Evolutionary conservation across 2,113 vertebrate species (phyloP).

Genomic region (Stigmatopora nigra): DNA sequence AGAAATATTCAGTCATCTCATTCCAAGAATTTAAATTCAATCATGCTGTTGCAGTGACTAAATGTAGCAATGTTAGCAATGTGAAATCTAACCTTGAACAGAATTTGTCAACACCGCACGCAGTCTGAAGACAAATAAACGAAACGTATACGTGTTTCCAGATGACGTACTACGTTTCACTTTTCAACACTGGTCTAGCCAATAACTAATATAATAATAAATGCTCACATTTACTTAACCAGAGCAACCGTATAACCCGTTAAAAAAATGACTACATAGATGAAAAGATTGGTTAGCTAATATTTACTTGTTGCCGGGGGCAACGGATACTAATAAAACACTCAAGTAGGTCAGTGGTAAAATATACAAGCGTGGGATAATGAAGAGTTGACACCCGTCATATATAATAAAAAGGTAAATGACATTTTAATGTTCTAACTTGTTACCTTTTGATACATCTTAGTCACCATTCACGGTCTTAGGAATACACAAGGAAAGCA

Average conservation of each 20-base stretch:
- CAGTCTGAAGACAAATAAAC: slow-evolving; percentile 30
- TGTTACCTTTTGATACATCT: slow-evolving; percentile 4
- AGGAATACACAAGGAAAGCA: slow-evolving; percentile 6
- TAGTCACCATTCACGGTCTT: slow-evolving; percentile 23
- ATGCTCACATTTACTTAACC: slow-evolving; percentile 20
- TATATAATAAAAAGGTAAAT: slow-evolving; percentile 10
- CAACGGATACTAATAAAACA: slow-evolving; percentile 29
- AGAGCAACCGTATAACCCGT: slow-evolving; percentile 27
- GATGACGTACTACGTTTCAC: slow-evolving; percentile 39
- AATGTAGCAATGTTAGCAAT: slow-evolving; percentile 29
- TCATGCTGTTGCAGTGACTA: slow-evolving; percentile 13
- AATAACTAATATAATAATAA: slow-evolving; percentile 43
- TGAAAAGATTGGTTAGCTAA: slow-evolving; percentile 41
- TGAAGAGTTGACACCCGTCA: neutral
- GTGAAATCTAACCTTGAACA: slow-evolving; percentile 17
- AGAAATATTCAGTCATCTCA: neutral
- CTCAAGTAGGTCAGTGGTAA: slow-evolving; percentile 27
- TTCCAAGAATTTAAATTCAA: slow-evolving; percentile 36
- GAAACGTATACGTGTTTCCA: slow-evolving; percentile 39
- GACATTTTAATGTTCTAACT: neutral
- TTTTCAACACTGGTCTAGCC: slow-evolving; percentile 10
- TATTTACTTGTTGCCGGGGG: slow-evolving; percentile 58
- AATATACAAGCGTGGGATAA: slow-evolving; percentile 14
- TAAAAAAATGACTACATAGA: slow-evolving; percentile 39
- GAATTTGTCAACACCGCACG: slow-evolving; percentile 37